phyloP scores from a whole-genome alignment of 1,140 invertebrate genomes.

The Limonius californicus region DNA sequence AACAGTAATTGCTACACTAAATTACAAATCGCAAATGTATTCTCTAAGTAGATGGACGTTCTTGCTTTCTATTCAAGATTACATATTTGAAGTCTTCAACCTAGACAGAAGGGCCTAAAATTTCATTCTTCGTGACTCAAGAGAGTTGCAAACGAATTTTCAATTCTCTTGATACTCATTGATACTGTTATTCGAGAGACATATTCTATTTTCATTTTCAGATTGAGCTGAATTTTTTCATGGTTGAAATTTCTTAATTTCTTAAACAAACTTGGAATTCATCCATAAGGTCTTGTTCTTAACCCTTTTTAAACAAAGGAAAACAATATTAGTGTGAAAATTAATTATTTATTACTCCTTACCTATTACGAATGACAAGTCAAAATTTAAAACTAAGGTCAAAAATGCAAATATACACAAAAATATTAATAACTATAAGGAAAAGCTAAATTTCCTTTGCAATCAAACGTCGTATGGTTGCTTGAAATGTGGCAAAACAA shows the following conservation, averaged over 20 bases:
- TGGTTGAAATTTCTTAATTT: conserved; percentile 16
- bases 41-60: not conserved
- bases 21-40: not conserved
- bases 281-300: conserved; percentile 39
- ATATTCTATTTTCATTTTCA: conserved; percentile 9
- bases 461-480: no score
- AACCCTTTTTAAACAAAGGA: conserved; percentile 45
- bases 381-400: conserved; percentile 24
- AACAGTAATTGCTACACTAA: no score
- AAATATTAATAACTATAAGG: not conserved
- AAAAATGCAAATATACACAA: conserved; percentile 23
- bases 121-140: conserved; percentile 9
- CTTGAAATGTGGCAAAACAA: no score
- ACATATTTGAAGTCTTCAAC: not conserved
- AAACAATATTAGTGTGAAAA: conserved; percentile 43
- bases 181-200: conserved; percentile 3
- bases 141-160: conserved; percentile 14
- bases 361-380: conserved; percentile 20
- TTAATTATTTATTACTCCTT: conserved; percentile 39
- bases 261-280: conserved; percentile 26
- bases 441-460: not conserved
- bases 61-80: not conserved
- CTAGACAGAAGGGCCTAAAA: conserved; percentile 10
- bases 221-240: conserved; percentile 4
- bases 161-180: conserved; percentile 13